These are phyloP conservation scores for Allophyes oxyacanthae DNA, from an alignment of 2,888 invertebrate genomes.

Conservation along the genomic window DNA sequence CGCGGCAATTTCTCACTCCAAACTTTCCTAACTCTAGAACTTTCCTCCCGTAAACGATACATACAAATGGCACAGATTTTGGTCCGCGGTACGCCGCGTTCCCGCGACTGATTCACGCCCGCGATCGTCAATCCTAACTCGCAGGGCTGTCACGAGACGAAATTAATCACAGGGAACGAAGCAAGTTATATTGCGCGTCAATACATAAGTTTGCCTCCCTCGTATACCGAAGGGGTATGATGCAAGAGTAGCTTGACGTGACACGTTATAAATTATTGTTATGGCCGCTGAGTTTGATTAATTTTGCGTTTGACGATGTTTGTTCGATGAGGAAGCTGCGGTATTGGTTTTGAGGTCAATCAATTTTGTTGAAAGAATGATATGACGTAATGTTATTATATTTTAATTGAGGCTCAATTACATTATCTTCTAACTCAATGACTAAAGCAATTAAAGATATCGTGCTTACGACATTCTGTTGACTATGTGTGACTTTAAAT, in stretches of 20 bases:
- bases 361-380: conserved; percentile 29
- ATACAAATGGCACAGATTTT: conserved; percentile 41
- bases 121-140: conserved; percentile 48
- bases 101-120: conserved; percentile 60
- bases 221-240: conserved; percentile 25
- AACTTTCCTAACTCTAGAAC: conserved; percentile 32
- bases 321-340: conserved; percentile 38
- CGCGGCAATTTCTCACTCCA: conserved; percentile 39
- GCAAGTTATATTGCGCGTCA: conserved; percentile 56
- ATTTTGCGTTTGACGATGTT: conserved; percentile 48
- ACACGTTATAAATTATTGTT: conserved; percentile 58
- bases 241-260: conserved; percentile 51
- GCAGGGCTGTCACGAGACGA: conserved; percentile 50
- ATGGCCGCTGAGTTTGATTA: conserved; percentile 51
- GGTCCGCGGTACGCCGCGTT: conserved; percentile 39
- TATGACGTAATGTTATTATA: conserved; percentile 22
- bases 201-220: conserved; percentile 52
- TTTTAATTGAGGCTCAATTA: conserved; percentile 22
- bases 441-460: conserved; percentile 18
- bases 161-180: conserved; percentile 49
- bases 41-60: conserved; percentile 44
- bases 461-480: conserved; percentile 5
- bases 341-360: conserved; percentile 36
- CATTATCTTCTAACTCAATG: conserved; percentile 18
- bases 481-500: not conserved